Conservation (phyloP, 2,797 vertebrate genomes). For the Oophaga sylvatica region DNA sequence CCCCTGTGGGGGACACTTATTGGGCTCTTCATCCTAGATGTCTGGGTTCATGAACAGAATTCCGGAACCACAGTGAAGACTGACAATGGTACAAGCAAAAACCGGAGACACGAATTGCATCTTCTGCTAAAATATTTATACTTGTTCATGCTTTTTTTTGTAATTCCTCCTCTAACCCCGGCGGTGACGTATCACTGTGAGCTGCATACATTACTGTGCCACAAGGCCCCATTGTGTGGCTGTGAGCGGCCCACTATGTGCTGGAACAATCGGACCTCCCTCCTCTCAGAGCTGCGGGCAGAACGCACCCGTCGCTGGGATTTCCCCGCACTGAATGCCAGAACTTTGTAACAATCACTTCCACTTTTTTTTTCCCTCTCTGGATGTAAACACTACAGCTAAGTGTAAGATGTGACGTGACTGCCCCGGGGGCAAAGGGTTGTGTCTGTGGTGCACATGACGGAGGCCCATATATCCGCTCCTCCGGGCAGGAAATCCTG, state of each 20-base stretch:
- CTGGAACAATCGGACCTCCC: neutral
- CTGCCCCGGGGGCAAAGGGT: neutral
- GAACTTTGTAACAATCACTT: neutral
- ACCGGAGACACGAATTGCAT: too few relatives aligned
- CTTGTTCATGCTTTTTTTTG: too few relatives aligned
- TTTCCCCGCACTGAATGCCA: neutral
- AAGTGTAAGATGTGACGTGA: neutral
- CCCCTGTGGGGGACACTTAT: too few relatives aligned
- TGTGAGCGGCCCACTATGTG: neutral
- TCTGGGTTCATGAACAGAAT: neutral
- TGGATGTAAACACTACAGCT: neutral
- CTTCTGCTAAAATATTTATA: too few relatives aligned
- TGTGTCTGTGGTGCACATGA: neutral
- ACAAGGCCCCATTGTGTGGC: conserved; percentile 3
- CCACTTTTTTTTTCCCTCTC: neutral
- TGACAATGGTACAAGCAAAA: neutral
- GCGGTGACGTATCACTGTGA: neutral
- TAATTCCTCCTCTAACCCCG: too few relatives aligned
- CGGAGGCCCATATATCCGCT: neutral
- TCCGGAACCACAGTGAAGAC: neutral
- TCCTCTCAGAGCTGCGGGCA: neutral
- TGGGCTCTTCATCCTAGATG: neutral
- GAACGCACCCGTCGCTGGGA: neutral
- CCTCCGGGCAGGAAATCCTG: neutral
- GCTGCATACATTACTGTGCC: neutral